Percentiles rank a stretch among this genome's conserved stretches.
These are phyloP conservation scores for Hoplostethus mediterraneus DNA, from an alignment of 2,797 vertebrate genomes.

Conservation along the genomic window DNA sequence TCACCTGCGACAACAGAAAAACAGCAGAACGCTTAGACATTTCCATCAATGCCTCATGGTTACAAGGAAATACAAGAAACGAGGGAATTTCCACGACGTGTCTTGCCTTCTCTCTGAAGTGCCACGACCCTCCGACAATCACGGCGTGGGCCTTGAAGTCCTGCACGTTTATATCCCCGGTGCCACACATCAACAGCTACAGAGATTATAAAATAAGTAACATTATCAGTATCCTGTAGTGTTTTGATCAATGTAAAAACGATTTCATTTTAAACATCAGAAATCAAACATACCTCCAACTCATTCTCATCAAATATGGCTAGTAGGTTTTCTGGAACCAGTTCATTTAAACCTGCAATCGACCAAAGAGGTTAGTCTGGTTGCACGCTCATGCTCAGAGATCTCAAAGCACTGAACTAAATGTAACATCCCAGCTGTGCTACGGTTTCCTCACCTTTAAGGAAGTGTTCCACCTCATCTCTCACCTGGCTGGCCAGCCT, in stretches of 20 bases:
- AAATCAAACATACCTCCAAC: slow-evolving; percentile 89
- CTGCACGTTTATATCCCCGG: slow-evolving; percentile 96
- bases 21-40: neutral
- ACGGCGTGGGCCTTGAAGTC: slow-evolving; percentile 99
- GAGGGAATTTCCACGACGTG: slow-evolving; percentile 11
- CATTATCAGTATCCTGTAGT: slow-evolving; percentile 38
- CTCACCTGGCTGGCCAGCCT: slow-evolving; percentile 96
- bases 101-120: slow-evolving; percentile 96
- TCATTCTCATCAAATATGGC: slow-evolving; percentile 99
- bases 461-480: slow-evolving; percentile 98
- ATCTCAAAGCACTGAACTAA: slow-evolving; percentile 21
- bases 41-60: neutral
- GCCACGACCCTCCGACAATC: slow-evolving; percentile 97
- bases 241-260: slow-evolving; percentile 31
- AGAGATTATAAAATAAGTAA: slow-evolving; percentile 30
- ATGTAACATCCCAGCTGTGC: slow-evolving; percentile 31
- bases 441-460: slow-evolving; percentile 89
- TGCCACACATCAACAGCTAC: slow-evolving; percentile 98
- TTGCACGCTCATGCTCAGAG: slow-evolving; percentile 29
- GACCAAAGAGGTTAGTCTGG: slow-evolving; percentile 56
- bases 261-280: slow-evolving; percentile 31
- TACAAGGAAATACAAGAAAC: neutral
- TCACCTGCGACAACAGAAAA: slow-evolving; percentile 86
- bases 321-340: slow-evolving; percentile 97
- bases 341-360: slow-evolving; percentile 93